Evolutionary conservation across 2,113 vertebrate genomes (phyloP), one percentile per base, ranked within the genome.

Genomic region (Mystacornis crossleyi): DNA sequence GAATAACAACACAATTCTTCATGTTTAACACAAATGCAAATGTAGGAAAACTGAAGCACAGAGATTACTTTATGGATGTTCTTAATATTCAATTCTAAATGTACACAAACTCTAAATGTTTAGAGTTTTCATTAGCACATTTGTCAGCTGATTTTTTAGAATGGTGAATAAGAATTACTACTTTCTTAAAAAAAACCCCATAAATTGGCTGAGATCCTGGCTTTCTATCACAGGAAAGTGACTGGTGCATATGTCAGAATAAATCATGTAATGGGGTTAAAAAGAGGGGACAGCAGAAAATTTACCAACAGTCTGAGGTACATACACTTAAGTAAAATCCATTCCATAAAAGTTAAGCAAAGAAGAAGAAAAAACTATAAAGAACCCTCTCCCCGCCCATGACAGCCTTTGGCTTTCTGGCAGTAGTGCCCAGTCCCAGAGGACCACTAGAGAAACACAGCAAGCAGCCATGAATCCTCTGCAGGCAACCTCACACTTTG

Each of bases 1-100:
- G 89, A 95, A 25, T 70, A 96, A 86, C 29, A 96, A 85, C n/a
- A 70, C 90, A 91, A 60, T 77, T 90, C 58, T 89, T 81, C 38
- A 48, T 65, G 38, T 75, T 95, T 86, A 93, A 79, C 40, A 38
- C 36, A 55, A 81, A 88, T 42, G 33, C 47, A 94, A 58, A 80
- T 60, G 48, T 40, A 58, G 58, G 31, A 72, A 61, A 95, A 78
- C 40, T 86, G 20, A 95, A 70, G 7, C 47, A 91, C 0, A 3
- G 66, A 15, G 65, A 47, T 90, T 87, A 67, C 16, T 88, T 43
- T 50, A 64, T 26, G 65, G 14, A 71, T 67, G 36, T 50, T 82
- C 69, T 71, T 74, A 94, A 43, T 33, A 55, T 5, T 58, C 50
- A 61, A 8, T 28, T 36, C 64, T 64, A 84, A 89, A 94, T 23